These are phyloP conservation scores for Sinotaia quadrata DNA, from an alignment of 2,888 invertebrate species.

Conservation along the genomic window DNA sequence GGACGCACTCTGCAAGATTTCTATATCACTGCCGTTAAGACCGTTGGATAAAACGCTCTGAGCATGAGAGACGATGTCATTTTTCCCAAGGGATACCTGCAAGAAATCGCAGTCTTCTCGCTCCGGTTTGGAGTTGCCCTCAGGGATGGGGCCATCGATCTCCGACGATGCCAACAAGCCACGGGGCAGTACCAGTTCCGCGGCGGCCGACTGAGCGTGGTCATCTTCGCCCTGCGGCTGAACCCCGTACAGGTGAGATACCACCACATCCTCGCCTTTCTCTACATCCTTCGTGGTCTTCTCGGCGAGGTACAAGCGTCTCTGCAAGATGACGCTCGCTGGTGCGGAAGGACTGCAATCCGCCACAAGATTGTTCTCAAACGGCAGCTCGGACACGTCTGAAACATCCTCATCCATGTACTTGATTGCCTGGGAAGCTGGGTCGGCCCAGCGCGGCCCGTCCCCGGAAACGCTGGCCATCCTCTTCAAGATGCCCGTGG, in stretches of 20 bases:
- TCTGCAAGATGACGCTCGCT: constrained; percentile 33
- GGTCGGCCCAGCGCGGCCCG: constrained; percentile 68
- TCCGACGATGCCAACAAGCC: no score
- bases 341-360: constrained; percentile 53
- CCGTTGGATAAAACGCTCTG: not conserved
- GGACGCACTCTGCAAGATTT: constrained; percentile 60
- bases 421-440: constrained; percentile 68
- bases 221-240: not conserved
- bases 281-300: not conserved
- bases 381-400: constrained; percentile 41
- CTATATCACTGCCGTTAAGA: constrained; percentile 33
- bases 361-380: constrained; percentile 46
- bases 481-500: constrained; percentile 29
- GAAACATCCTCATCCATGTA: constrained; percentile 79
- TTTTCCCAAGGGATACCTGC: not conserved
- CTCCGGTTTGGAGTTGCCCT: not conserved
- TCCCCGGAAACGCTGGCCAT: constrained; percentile 13
- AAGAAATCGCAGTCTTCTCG: not conserved
- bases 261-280: not conserved
- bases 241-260: not conserved
- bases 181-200: not conserved
- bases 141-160: not conserved
- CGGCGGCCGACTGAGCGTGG: not conserved
- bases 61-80: not conserved
- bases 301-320: constrained; percentile 41